Conservation (phyloP, 23 tunicate genomes). For the Halocynthia roretzi region DNA sequence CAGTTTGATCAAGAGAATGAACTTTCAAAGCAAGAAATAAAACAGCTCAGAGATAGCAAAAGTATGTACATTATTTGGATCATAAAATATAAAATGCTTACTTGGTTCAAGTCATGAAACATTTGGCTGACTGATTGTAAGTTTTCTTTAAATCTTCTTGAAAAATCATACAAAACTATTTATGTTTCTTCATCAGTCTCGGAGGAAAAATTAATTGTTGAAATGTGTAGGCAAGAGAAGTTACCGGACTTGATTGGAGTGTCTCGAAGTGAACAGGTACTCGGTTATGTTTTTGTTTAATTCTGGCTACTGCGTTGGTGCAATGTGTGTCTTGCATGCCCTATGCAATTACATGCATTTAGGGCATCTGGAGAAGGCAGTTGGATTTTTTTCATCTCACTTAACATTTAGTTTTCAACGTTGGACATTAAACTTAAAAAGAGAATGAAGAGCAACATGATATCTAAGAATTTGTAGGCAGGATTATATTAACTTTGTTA, state of each 20-base stretch:
- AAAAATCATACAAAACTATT: not conserved
- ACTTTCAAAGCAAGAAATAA: constrained; percentile 28
- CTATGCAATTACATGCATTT: not conserved
- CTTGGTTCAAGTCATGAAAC: not conserved
- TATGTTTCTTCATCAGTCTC: constrained; percentile 17
- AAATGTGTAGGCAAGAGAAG: constrained; percentile 60
- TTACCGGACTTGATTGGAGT: constrained; percentile 59
- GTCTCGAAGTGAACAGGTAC: constrained; percentile 70
- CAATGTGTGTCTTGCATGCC: not conserved
- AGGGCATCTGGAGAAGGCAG: no score
- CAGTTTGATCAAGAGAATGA: constrained; percentile 76
- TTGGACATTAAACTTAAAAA: no score
- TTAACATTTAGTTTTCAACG: no score
- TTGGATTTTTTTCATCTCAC: no score
- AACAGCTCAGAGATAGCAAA: constrained; percentile 23
- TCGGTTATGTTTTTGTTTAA: no score
- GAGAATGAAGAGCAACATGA: no score
- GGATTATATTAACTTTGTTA: no score
- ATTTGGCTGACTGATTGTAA: not conserved
- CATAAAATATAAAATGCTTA: not conserved
- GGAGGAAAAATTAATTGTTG: constrained; percentile 33
- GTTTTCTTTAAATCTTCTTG: not conserved
- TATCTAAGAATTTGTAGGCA: no score
- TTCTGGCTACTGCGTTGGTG: not conserved
- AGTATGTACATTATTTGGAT: constrained; percentile 7